Base-by-base conservation (phyloP, 2,113 vertebrate genomes). In the Toxostoma redivivum region DNA sequence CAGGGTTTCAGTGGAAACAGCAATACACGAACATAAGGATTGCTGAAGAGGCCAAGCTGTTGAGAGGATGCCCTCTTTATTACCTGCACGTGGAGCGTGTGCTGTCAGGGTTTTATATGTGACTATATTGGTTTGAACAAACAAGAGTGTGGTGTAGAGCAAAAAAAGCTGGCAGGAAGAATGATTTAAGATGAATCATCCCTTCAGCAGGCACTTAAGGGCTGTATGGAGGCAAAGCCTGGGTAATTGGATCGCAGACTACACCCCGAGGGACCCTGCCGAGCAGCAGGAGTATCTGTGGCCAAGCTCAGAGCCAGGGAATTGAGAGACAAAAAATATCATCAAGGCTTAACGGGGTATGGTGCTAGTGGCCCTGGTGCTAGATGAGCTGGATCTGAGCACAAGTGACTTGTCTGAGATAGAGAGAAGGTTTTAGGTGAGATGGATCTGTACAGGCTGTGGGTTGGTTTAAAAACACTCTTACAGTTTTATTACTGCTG, bases 91-190 rank as follows among this genome's bases (percentile, higher is more conserved):
- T 9, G 42, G 76, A 86, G 48, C 44, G 7, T 44, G 79, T 78
- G 67, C 77, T 90, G 79, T 88, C 81, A 86, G 79, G 40, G 31
- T 94, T 95, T 96, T 93, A 80, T 83, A 40, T 66, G 88, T 67
- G 79, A 73, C 79, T 88, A 2, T 16, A 47, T 25, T 8, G 67
- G 71, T 66, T 90, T 90, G 92, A 95, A 92, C 72, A 96, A 95
- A 92, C 81, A 88, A 48, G 58, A 92, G 47, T 5, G 31, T 53
- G 67, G 50, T 54, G n/a, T 35, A 60, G 50, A 92, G 67, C 58
- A 70, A 38, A 54, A 64, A 56, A 90, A 61, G 31, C 64, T 51
- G 76, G 51, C 76, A 86, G 81, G 74, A 90, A 45, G 60, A 51
- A 81, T 77, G 92, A 88, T 86, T 93, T 78, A 94, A 83, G 79